Percentiles rank a stretch among this genome's conserved stretches.
phyloP scores from a whole-genome alignment of 2,888 invertebrate species.

The Pedicia rivosa region DNA sequence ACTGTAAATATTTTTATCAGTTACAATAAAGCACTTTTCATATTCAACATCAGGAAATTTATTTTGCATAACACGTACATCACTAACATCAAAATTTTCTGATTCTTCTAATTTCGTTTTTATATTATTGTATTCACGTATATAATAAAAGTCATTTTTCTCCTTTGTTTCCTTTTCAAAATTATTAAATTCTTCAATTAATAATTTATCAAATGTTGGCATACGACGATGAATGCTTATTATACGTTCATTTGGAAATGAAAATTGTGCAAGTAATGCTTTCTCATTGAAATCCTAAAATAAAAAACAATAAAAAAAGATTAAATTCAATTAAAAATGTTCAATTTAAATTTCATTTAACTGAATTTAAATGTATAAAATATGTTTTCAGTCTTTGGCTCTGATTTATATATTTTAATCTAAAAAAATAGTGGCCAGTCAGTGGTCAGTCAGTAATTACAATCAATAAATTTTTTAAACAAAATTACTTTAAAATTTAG shows the following conservation, averaged over 20 bases:
- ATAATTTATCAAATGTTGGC: conserved; percentile 17
- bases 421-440: too few species aligned
- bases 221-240: conserved; percentile 26
- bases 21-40: conserved; percentile 30
- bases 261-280: conserved; percentile 24
- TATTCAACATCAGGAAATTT: conserved; percentile 30
- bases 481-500: too few species aligned
- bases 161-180: conserved; percentile 15
- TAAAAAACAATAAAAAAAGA: background rate
- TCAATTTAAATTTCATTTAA: too few species aligned
- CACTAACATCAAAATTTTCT: conserved; percentile 4
- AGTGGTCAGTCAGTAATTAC: too few species aligned
- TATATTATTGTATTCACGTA: conserved; percentile 1
- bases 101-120: background rate
- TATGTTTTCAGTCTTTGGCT: too few species aligned
- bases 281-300: conserved; percentile 22
- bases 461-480: too few species aligned
- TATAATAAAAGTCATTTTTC: conserved; percentile 16
- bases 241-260: conserved; percentile 27
- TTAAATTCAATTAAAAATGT: too few species aligned
- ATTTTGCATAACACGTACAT: conserved; percentile 2
- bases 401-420: too few species aligned
- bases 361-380: too few species aligned
- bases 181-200: conserved; percentile 9
- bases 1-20: conserved; percentile 28